These are phyloP conservation scores for Urophycis tenuis DNA, from an alignment of 2,797 vertebrate species.

Conservation along the genomic window DNA sequence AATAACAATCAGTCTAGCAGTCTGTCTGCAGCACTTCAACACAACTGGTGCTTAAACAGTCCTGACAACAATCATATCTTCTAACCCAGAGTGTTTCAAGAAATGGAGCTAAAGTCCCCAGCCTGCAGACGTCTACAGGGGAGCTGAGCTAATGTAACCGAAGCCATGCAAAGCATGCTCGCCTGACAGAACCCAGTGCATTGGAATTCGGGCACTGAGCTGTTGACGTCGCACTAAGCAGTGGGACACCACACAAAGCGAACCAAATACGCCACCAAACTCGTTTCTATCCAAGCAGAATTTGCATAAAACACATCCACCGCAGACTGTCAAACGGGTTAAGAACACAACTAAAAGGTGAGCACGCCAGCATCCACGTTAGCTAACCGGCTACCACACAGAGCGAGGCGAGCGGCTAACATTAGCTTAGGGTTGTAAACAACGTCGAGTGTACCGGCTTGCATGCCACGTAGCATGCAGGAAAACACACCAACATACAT, in stretches of 20 bases:
- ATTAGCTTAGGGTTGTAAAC: slow-evolving; percentile 63
- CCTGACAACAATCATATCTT: slow-evolving; percentile 32
- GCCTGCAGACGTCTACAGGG: slow-evolving; percentile 3
- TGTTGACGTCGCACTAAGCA: neutral
- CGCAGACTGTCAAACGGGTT: neutral
- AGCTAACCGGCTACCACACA: slow-evolving; percentile 46
- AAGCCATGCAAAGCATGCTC: neutral
- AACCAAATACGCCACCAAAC: neutral
- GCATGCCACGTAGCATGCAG: slow-evolving; percentile 46
- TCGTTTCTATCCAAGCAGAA: neutral
- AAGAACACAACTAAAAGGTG: neutral
- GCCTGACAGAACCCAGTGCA: neutral
- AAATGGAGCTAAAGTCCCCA: slow-evolving; percentile 43
- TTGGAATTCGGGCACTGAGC: neutral
- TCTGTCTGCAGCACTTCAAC: slow-evolving; percentile 1
- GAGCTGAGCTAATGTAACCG: neutral
- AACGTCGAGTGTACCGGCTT: slow-evolving; percentile 41
- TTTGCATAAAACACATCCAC: neutral
- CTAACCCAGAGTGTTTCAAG: slow-evolving; percentile 46
- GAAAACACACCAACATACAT: slow-evolving; percentile 21
- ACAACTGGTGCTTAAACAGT: slow-evolving; percentile 14
- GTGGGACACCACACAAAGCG: neutral
- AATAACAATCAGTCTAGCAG: slow-evolving; percentile 3
- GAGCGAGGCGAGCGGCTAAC: slow-evolving; percentile 40
- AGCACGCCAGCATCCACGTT: slow-evolving; percentile 1